Percentiles rank a stretch among this genome's conserved stretches.
Evolutionary conservation across 2,888 invertebrate species (phyloP).

Genomic region (Latheticus oryzae): DNA sequence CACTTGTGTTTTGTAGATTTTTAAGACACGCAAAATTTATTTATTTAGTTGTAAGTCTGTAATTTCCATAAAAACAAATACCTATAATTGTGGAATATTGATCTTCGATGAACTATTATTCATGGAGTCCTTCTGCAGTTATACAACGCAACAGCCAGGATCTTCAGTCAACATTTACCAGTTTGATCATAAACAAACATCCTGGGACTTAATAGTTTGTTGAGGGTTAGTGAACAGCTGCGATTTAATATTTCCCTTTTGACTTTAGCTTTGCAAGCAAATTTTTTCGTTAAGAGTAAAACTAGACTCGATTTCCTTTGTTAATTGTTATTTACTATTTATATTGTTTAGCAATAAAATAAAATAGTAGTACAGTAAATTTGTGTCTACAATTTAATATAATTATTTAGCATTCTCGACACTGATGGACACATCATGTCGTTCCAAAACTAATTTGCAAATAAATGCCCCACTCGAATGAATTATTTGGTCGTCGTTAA

Average conservation of each 20-base stretch:
- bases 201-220: conserved; percentile 34
- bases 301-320: too few relatives aligned
- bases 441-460: conserved; percentile 28
- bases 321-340: too few relatives aligned
- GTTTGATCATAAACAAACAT: conserved; percentile 39
- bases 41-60: too few relatives aligned
- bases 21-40: too few relatives aligned
- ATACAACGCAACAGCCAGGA: conserved; percentile 31
- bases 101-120: conserved; percentile 35
- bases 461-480: conserved; percentile 24
- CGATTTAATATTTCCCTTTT: conserved; percentile 25
- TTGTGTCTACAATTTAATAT: neutral
- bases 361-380: neutral
- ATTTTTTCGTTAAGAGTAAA: too few relatives aligned
- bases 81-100: too few relatives aligned
- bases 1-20: too few relatives aligned
- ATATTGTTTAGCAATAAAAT: too few relatives aligned
- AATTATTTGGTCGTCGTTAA: conserved; percentile 26
- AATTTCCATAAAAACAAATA: conserved; percentile 6
- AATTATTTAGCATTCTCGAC: conserved; percentile 7
- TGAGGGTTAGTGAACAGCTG: conserved; percentile 25
- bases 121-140: conserved; percentile 21
- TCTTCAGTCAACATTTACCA: conserved; percentile 36
- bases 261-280: too few relatives aligned
- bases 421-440: conserved; percentile 12